Conservation (phyloP, 2,113 vertebrate genomes). For the Gasterosteus aculeatus region DNA sequence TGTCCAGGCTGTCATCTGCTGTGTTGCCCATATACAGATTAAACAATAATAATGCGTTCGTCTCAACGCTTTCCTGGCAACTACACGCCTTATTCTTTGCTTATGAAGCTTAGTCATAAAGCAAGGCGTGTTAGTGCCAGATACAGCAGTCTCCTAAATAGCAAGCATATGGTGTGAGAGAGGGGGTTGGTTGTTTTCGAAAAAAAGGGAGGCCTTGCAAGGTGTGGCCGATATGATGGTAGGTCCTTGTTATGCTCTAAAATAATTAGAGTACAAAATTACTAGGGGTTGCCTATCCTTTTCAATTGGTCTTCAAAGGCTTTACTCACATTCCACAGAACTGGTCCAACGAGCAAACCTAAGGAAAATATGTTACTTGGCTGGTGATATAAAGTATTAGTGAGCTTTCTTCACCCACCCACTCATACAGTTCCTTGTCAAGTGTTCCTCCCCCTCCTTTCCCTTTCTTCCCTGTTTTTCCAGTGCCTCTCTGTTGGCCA, state of each 20-base stretch:
- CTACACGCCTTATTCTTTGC: constrained; percentile 76
- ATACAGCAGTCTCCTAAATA: constrained; percentile 69
- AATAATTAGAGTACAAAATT: constrained; percentile 12
- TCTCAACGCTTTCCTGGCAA: constrained; percentile 63
- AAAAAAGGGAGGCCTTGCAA: constrained; percentile 27
- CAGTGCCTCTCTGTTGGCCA: constrained; percentile 66
- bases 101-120: constrained; percentile 81
- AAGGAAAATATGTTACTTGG: constrained; percentile 55
- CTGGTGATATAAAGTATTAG: constrained; percentile 47
- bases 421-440: constrained; percentile 38
- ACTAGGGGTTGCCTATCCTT: neutral
- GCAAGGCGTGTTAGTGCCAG: constrained; percentile 69
- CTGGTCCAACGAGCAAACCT: constrained; percentile 58
- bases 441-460: constrained; percentile 52
- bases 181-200: constrained; percentile 2
- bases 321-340: constrained; percentile 38
- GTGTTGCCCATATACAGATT: constrained; percentile 44
- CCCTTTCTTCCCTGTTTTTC: constrained; percentile 50
- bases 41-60: constrained; percentile 50
- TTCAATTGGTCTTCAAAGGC: neutral
- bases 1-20: constrained; percentile 31
- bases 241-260: neutral
- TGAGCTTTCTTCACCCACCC: constrained; percentile 54
- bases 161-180: constrained; percentile 69
- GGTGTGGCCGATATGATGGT: constrained; percentile 54